These are phyloP conservation scores for Enteromius thamalakanensis DNA, from an alignment of 2,797 vertebrate genomes.

Conservation along the genomic window DNA sequence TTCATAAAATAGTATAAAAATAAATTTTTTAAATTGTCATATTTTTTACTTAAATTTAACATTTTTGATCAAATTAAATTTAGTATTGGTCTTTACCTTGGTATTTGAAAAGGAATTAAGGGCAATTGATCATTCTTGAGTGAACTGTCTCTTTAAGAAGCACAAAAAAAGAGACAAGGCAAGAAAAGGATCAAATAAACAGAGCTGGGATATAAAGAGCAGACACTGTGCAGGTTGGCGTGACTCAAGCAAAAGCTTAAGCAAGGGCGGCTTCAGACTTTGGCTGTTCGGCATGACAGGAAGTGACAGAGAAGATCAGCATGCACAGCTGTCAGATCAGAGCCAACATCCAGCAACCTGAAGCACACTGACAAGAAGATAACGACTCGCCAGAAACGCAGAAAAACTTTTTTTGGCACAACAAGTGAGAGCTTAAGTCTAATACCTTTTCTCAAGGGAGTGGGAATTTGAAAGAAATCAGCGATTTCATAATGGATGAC, in stretches of 20 bases:
- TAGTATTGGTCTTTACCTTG: not conserved
- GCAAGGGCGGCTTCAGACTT: not conserved
- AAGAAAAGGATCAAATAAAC: constrained; percentile 33
- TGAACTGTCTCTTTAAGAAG: constrained; percentile 27
- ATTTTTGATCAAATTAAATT: not conserved
- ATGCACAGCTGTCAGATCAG: constrained; percentile 50
- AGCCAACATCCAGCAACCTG: constrained; percentile 24
- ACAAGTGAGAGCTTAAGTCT: constrained; percentile 5
- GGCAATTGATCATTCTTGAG: not conserved
- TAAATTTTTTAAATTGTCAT: not conserved
- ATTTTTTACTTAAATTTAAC: not conserved
- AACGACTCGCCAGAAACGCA: constrained; percentile 3
- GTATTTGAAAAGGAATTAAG: not conserved
- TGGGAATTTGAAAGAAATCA: not conserved
- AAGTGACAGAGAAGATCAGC: constrained; percentile 46
- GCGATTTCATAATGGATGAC: constrained; percentile 12
- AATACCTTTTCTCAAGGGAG: constrained; percentile 16
- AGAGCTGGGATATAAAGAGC: not conserved
- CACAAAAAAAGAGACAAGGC: constrained; percentile 16
- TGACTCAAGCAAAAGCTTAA: not conserved
- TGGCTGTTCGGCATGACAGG: constrained; percentile 17
- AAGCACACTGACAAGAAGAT: constrained; percentile 30
- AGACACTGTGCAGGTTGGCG: constrained; percentile 2
- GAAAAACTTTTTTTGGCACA: constrained; percentile 19
- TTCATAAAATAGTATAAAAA: not conserved